phyloP scores from a whole-genome alignment of 2,797 vertebrate species.

The Chaunax sp. region DNA sequence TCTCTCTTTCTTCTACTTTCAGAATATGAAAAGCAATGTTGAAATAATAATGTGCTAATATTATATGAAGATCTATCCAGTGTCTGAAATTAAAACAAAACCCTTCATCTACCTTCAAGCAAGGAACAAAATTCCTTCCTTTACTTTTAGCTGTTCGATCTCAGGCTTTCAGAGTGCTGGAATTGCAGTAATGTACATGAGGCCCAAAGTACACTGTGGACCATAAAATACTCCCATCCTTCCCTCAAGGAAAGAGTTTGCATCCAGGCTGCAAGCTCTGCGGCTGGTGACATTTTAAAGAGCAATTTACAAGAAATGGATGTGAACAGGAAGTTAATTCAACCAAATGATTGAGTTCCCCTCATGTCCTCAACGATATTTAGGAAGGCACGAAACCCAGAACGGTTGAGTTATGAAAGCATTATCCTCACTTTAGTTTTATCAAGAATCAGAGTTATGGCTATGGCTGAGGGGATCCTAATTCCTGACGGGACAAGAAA shows the following conservation, averaged over 20 bases:
- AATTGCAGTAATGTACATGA: slow-evolving; percentile 20
- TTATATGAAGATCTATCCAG: slow-evolving; percentile 8
- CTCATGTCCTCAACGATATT: slow-evolving; percentile 51
- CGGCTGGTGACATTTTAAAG: slow-evolving; percentile 68
- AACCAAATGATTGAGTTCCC: slow-evolving; percentile 70
- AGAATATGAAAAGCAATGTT: too few species aligned
- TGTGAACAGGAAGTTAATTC: slow-evolving; percentile 55
- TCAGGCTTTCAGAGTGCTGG: slow-evolving; percentile 16
- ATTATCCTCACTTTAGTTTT: slow-evolving; percentile 34
- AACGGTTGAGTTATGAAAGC: slow-evolving; percentile 34
- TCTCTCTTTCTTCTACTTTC: too few species aligned
- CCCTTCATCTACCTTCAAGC: slow-evolving; percentile 17
- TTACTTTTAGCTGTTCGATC: slow-evolving; percentile 19
- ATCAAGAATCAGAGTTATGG: slow-evolving; percentile 27
- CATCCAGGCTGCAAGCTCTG: slow-evolving; percentile 35
- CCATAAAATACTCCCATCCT: slow-evolving; percentile 30
- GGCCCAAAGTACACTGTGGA: slow-evolving; percentile 23
- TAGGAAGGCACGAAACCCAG: slow-evolving; percentile 19
- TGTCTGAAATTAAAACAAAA: neutral
- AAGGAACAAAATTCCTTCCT: slow-evolving; percentile 23
- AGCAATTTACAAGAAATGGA: slow-evolving; percentile 55
- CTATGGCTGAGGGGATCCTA: slow-evolving; percentile 17
- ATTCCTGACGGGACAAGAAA: slow-evolving; percentile 22
- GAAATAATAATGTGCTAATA: neutral
- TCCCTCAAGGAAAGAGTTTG: slow-evolving; percentile 31